Evolutionary conservation across 2,888 invertebrate genomes (phyloP).

Genomic region (Sphecodes monilicornis): DNA sequence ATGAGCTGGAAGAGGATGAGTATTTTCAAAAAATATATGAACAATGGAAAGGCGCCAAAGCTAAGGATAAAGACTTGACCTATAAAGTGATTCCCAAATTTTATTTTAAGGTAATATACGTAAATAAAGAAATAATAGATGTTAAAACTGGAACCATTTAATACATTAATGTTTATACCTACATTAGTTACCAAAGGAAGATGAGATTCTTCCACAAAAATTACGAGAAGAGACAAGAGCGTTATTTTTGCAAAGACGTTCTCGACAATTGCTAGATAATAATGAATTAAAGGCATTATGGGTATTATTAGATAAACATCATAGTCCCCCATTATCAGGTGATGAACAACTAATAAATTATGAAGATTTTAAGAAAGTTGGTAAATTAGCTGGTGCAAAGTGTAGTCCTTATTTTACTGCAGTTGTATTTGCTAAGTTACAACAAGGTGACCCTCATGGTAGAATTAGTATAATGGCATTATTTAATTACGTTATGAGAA

Average conservation of each 20-base stretch:
- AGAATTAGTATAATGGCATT: conserved; percentile 94
- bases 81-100: conserved; percentile 90
- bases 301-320: conserved; percentile 92
- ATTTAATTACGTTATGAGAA: conserved; percentile 97
- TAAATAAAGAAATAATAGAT: not conserved
- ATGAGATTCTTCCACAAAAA: conserved; percentile 92
- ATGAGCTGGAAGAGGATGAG: conserved; percentile 84
- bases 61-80: conserved; percentile 84
- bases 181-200: conserved; percentile 88
- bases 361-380: conserved; percentile 93
- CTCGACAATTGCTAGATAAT: conserved; percentile 93
- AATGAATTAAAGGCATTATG: conserved; percentile 94
- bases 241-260: conserved; percentile 93
- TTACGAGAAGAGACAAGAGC: conserved; percentile 95
- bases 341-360: conserved; percentile 95
- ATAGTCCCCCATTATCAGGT: conserved; percentile 89
- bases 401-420: conserved; percentile 93
- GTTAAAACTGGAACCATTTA: not conserved
- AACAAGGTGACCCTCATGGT: conserved; percentile 94
- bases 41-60: conserved; percentile 85
- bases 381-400: conserved; percentile 90
- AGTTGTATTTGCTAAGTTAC: conserved; percentile 94
- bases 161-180: not conserved
- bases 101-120: conserved; percentile 86
- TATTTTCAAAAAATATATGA: conserved; percentile 86